Conservation (phyloP, 2,113 vertebrate genomes). For the Thunnus thynnus region DNA sequence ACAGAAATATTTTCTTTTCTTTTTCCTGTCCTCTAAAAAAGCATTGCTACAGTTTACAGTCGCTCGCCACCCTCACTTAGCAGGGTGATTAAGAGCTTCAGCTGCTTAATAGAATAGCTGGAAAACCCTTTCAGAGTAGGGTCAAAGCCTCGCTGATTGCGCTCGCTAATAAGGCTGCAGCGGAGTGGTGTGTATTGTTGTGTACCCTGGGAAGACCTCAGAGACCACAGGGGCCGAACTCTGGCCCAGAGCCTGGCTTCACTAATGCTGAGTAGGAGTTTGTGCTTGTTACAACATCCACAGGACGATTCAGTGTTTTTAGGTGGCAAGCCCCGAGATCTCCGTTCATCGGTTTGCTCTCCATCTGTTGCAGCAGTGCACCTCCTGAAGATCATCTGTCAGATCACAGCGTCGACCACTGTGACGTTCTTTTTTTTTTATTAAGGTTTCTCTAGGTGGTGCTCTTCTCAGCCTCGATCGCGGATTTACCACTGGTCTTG, state of each 20-base stretch:
- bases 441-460: too few species aligned
- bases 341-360: not conserved
- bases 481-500: not conserved
- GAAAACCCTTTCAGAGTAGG: slow-evolving; percentile 39
- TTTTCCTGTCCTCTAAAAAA: not conserved
- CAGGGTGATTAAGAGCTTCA: slow-evolving; percentile 56
- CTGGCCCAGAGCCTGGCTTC: slow-evolving; percentile 24
- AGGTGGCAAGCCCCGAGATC: not conserved
- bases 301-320: not conserved
- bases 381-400: not conserved
- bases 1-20: not conserved
- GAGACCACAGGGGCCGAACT: slow-evolving; percentile 33
- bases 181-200: slow-evolving; percentile 28
- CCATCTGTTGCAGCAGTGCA: not conserved
- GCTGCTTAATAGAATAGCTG: slow-evolving; percentile 43
- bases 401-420: not conserved
- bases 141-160: slow-evolving; percentile 40
- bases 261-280: not conserved
- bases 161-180: slow-evolving; percentile 47
- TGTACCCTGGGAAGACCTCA: slow-evolving; percentile 25
- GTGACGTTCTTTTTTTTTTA: too few species aligned
- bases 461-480: not conserved
- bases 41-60: slow-evolving; percentile 1
- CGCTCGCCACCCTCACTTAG: slow-evolving; percentile 7
- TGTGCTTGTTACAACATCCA: not conserved